These are phyloP conservation scores for Pachypeltis micranthus DNA, from an alignment of 1,140 invertebrate genomes.

Conservation along the genomic window DNA sequence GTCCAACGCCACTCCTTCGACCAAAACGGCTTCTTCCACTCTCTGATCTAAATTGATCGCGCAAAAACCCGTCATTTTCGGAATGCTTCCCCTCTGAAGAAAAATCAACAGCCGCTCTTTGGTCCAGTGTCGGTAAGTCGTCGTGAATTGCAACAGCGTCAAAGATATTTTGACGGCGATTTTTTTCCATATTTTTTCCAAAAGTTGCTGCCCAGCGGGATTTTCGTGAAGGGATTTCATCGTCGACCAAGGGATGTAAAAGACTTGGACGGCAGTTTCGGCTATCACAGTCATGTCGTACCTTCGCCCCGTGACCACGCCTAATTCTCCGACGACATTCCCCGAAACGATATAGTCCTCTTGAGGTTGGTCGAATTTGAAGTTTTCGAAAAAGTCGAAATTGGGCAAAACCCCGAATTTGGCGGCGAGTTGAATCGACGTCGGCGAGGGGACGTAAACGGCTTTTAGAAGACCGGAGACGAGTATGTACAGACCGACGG, in stretches of 20 bases:
- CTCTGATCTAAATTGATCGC: not conserved
- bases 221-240: not conserved
- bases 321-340: constrained; percentile 37
- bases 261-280: constrained; percentile 36
- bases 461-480: constrained; percentile 6
- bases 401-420: constrained; percentile 13
- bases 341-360: constrained; percentile 37
- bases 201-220: not conserved
- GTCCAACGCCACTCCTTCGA: not conserved
- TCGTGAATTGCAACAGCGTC: not conserved
- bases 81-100: not conserved
- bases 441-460: not conserved
- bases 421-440: not conserved
- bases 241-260: not conserved
- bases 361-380: constrained; percentile 16
- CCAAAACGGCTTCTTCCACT: not conserved
- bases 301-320: constrained; percentile 33
- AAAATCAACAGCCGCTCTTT: not conserved
- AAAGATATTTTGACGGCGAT: not conserved
- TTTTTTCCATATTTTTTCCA: not conserved
- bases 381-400: constrained; percentile 13
- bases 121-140: not conserved
- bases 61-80: not conserved
- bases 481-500: constrained; percentile 4
- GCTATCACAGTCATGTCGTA: constrained; percentile 34